Base-by-base conservation (phyloP, 2,888 invertebrate species). In the Chalcosyrphus nemorum region DNA sequence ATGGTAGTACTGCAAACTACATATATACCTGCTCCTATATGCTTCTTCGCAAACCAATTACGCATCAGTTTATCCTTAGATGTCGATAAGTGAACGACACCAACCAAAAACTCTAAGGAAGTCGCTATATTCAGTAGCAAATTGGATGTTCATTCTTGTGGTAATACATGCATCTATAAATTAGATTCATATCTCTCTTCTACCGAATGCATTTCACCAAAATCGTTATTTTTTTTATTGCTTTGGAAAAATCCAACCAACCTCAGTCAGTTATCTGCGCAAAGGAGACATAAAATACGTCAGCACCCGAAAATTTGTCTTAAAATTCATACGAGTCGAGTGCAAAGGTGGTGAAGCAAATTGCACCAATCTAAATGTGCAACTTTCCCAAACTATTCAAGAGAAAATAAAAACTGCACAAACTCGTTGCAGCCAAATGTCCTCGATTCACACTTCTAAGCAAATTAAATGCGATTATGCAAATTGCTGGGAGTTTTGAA, bases 381-480 rank as follows among this genome's bases (percentile, higher is more conserved):
- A 72, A 72, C 59, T 59, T 47, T 27, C 56, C 35, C 35, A 57
- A 75, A 35, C 35, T 24, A 24, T 63, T 63, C 43, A 56, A 32
- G 17, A 2, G 61, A 57, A 70, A 71, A 72, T 61, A 21, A 50
- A 32, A 32, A 43, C 43, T 32, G 59, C 27, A 38, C 21, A 19
- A 9, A 35, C 45, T 4, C 19, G 9, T 41, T 21, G 17, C 17
- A 41, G 29, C 41, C 52, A 56, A 47, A 68, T 61, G 68, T 76
- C 52, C 43, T 45, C 52, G 35, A 66, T 75, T 66, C 56, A 57
- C 75, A 57, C 47, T 57, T 57, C 21, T n/a, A 27, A 76, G 50
- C 43, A 57, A 68, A 75, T 75, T 81, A 70, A 81, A 75, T 41
- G 52, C 47, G 56, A 70, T 70, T 75, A 75, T 75, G 66, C 19